These are phyloP conservation scores for Thunnus albacares DNA, from an alignment of 2,797 vertebrate species.

Conservation along the genomic window DNA sequence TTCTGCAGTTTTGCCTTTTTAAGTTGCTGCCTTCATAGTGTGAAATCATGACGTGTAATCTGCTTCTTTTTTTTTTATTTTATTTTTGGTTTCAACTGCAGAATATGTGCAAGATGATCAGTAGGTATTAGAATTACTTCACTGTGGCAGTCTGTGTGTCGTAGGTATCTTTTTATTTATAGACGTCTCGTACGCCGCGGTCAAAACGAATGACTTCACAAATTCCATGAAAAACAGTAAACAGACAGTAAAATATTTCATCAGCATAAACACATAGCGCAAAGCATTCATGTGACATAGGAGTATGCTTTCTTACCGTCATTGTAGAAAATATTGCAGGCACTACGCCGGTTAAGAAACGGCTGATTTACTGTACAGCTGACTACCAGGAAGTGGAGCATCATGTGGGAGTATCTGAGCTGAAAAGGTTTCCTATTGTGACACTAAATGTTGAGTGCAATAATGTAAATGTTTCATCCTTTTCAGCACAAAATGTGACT, in stretches of 20 bases:
- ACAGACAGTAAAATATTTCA: not conserved
- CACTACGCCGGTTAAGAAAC: constrained; percentile 6
- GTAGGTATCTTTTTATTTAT: constrained; percentile 1
- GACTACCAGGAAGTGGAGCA: not conserved
- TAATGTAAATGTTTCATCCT: constrained; percentile 57
- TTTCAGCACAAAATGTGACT: constrained; percentile 52
- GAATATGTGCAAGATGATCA: constrained; percentile 3
- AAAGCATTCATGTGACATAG: constrained; percentile 2
- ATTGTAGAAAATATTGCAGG: not conserved
- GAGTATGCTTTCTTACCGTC: not conserved
- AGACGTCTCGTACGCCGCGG: not conserved
- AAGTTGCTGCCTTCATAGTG: constrained; percentile 44
- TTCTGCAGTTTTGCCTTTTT: constrained; percentile 38
- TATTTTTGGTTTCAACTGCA: constrained; percentile 6
- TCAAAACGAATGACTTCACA: constrained; percentile 1
- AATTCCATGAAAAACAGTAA: not conserved
- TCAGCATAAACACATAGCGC: not conserved
- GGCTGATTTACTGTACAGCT: not conserved
- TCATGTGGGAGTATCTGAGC: not conserved
- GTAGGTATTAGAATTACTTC: constrained; percentile 9
- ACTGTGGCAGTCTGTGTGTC: constrained; percentile 14
- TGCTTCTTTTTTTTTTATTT: not conserved
- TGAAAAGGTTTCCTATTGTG: constrained; percentile 19
- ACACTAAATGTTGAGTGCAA: constrained; percentile 66
- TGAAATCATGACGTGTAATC: not conserved